phyloP scores from a whole-genome alignment of 2,888 invertebrate species.

The Lordiphosa andalusiaca region DNA sequence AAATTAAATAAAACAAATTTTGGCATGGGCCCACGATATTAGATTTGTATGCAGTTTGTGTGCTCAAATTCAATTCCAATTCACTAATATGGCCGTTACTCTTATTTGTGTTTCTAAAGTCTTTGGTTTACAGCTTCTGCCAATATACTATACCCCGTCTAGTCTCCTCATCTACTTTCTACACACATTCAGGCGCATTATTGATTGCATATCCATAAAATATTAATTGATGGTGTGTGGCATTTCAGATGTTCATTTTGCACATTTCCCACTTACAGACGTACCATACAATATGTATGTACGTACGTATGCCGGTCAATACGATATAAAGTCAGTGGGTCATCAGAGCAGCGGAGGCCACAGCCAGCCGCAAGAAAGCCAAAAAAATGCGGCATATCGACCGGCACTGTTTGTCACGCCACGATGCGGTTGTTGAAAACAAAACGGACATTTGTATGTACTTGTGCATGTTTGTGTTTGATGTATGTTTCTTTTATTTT shows the following conservation, averaged over 20 bases:
- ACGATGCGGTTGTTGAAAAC: conserved; percentile 37
- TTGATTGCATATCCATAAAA: conserved; percentile 3
- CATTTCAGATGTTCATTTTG: conserved; percentile 4
- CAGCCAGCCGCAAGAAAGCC: conserved; percentile 28
- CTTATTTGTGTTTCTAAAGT: no score
- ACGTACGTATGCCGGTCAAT: conserved; percentile 1
- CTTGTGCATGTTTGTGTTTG: not conserved
- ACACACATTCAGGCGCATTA: not conserved
- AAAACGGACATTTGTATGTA: conserved; percentile 6
- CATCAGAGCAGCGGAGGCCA: conserved; percentile 11
- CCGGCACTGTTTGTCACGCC: conserved; percentile 43
- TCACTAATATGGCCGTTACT: no score
- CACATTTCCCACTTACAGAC: not conserved
- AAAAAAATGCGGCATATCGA: conserved; percentile 65
- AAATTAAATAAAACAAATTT: no score
- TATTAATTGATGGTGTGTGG: conserved; percentile 7
- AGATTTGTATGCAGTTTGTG: no score
- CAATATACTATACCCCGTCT: no score
- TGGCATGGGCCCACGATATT: no score
- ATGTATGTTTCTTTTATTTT: conserved; percentile 46
- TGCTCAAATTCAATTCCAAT: no score
- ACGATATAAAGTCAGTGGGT: conserved; percentile 5
- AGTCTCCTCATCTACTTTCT: not conserved
- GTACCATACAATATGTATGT: not conserved
- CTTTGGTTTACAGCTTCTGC: no score